phyloP scores from a whole-genome alignment of 2,888 invertebrate species.

The Himalopsyche kuldschensis region DNA sequence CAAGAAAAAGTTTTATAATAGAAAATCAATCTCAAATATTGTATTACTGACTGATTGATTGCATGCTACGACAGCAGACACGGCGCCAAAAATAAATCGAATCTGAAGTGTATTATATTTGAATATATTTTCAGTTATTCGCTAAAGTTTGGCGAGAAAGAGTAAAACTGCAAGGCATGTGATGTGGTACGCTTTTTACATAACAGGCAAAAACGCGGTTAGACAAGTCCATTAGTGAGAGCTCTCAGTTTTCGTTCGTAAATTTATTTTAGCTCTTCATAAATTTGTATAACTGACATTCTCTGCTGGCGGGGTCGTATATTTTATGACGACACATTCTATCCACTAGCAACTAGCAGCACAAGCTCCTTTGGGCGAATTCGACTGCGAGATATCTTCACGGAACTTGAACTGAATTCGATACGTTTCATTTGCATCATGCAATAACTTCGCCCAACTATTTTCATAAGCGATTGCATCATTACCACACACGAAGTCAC shows the following conservation, averaged over 20 bases:
- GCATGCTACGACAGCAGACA: neutral
- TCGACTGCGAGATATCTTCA: neutral
- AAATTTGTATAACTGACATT: constrained; percentile 29
- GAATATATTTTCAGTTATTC: neutral
- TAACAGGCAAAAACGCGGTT: constrained; percentile 9
- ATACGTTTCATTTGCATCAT: neutral
- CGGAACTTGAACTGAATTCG: neutral
- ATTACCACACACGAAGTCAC: neutral
- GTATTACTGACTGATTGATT: neutral
- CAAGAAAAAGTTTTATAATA: neutral
- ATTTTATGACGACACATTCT: constrained; percentile 9
- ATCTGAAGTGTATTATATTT: neutral
- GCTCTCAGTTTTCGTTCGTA: constrained; percentile 25
- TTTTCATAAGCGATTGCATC: neutral
- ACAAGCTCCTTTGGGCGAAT: neutral
- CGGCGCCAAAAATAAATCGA: neutral
- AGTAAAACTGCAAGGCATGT: neutral
- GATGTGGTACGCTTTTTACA: neutral
- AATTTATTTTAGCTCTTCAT: constrained; percentile 34
- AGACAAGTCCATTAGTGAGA: constrained; percentile 24
- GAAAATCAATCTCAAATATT: neutral
- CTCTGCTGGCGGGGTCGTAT: neutral
- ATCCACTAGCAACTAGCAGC: neutral
- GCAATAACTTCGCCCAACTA: neutral
- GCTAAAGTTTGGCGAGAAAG: neutral